Base-by-base conservation (phyloP, 1,140 invertebrate species). In the Lepidostoma basale region DNA sequence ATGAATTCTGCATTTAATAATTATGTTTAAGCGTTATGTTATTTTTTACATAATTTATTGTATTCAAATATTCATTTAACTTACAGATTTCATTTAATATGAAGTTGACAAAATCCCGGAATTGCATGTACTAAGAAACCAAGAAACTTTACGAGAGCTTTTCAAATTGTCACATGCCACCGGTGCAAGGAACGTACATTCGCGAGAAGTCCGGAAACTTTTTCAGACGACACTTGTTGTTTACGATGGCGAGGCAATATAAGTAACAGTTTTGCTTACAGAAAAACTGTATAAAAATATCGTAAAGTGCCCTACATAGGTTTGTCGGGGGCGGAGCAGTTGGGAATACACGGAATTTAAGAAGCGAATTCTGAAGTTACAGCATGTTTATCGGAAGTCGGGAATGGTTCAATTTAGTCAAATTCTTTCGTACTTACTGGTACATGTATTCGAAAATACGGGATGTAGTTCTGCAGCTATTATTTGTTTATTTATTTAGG, bases 211-310 rank as follows among this genome's bases (percentile, higher is more conserved):
- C 0, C 3, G 10, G 47, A 52, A 52, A 52, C 23, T 52, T 52
- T 52, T 28, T 52, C 47, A 25, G 9, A n/a, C 47, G 47, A 52
- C 47, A 52, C 47, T 52, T 52, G 47, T 58, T 25, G 49, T 58
- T 56, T 58, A 66, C 39, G 63, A 58, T 47, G 45, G 52, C 49
- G 56, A 18, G 20, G 63, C 47, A 66, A 42, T 58, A 66, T 54
- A 66, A 66, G 47, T 66, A 66, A 66, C 63, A 66, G 63, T 47
- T 56, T 58, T 66, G 47, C 63, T 56, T 66, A 66, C 47, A 42
- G 39, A 66, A 66, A 62, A 66, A 66, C 49, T 66, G 63, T 66
- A 66, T 66, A 66, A 66, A 66, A 58, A 66, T 66, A 66, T 66
- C 63, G 52, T 66, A 66, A 66, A 66, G 49, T 58, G 16, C 47